Evolutionary conservation across 1,140 invertebrate species (phyloP).

Genomic region (Drosophila willistoni): DNA sequence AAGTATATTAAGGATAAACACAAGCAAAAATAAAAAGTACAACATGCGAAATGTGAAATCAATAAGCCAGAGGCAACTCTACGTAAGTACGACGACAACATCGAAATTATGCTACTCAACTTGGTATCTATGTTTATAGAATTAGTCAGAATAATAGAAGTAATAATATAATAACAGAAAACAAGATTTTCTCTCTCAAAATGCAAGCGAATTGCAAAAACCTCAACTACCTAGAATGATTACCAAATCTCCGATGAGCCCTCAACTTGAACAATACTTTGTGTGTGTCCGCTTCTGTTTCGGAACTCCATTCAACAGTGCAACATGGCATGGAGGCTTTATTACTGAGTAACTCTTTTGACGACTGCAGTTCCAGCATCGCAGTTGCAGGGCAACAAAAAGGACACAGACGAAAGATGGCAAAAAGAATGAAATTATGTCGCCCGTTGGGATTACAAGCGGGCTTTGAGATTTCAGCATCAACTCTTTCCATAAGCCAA

Average conservation of each 20-base stretch:
- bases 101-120: no score
- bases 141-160: no score
- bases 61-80: no score
- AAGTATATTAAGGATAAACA: no score
- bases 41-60: no score
- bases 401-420: neutral
- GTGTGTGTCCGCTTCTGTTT: conserved; percentile 31
- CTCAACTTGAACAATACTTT: conserved; percentile 73
- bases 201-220: no score
- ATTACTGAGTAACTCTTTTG: neutral
- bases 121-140: no score
- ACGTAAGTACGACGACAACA: no score
- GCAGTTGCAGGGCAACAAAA: neutral
- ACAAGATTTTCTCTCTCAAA: no score
- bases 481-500: conserved; percentile 19
- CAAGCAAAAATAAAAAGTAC: no score
- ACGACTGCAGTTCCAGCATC: neutral
- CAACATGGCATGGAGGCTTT: no score
- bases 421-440: conserved; percentile 62
- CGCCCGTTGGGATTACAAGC: conserved; percentile 68
- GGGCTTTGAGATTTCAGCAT: conserved; percentile 44
- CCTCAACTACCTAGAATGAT: conserved; percentile 25
- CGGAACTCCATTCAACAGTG: neutral
- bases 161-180: no score
- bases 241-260: conserved; percentile 72